A percentile compares a stretch with the other conserved stretches of the same genome.
These are phyloP conservation scores for Stenotaenia linearis DNA, from an alignment of 2,888 invertebrate species.

Conservation along the genomic window DNA sequence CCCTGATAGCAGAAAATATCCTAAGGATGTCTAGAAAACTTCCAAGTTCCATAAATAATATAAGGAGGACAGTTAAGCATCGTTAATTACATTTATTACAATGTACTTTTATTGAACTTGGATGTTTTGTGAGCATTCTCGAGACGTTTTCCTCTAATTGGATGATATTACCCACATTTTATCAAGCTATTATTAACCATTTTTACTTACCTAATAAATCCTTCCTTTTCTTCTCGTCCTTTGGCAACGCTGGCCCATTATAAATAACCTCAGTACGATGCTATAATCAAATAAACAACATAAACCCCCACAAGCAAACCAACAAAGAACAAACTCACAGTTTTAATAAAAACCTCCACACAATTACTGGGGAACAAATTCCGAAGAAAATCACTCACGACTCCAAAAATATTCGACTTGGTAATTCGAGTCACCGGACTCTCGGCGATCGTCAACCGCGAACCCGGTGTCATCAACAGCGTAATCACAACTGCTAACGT, in stretches of 20 bases:
- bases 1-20: no score
- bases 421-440: not conserved
- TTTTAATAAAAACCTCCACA: not conserved
- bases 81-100: no score
- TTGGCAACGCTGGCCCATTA: not conserved
- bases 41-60: no score
- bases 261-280: not conserved
- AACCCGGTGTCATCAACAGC: not conserved
- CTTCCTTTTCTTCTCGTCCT: not conserved
- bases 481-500: not conserved
- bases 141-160: no score
- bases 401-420: not conserved
- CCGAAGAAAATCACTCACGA: not conserved
- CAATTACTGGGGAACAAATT: not conserved
- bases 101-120: no score
- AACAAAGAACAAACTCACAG: not conserved
- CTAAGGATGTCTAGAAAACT: no score
- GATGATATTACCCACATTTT: no score
- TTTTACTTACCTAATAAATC: not conserved
- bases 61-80: no score
- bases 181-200: no score
- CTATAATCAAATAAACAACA: not conserved
- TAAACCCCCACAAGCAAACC: not conserved
- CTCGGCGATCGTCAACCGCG: not conserved
- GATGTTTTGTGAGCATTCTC: no score